Conservation (phyloP, 2,113 vertebrate genomes). For the Hippopotamus amphibius region DNA sequence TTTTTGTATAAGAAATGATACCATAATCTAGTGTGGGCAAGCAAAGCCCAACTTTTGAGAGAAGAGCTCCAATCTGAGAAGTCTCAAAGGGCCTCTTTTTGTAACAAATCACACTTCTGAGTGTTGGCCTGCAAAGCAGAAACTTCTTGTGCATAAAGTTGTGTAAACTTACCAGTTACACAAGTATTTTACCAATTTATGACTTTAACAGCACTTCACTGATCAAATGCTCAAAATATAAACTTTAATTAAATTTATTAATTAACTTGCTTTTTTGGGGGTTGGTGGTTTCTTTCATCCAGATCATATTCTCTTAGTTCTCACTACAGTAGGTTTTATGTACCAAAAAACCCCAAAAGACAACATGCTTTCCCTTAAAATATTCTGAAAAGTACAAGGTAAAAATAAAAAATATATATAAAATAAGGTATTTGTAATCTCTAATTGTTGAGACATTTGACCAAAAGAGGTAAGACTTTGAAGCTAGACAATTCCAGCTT, state of each 20-base stretch:
- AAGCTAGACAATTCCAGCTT: background rate
- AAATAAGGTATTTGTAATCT: background rate
- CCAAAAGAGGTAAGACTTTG: background rate
- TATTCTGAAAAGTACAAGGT: background rate
- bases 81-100: background rate
- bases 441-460: background rate
- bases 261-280: background rate
- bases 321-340: background rate
- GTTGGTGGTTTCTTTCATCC: background rate
- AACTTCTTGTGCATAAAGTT: background rate
- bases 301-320: background rate
- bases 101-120: background rate
- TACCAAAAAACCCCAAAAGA: background rate
- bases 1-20: background rate
- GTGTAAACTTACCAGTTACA: background rate
- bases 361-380: background rate
- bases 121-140: background rate
- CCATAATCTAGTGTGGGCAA: background rate
- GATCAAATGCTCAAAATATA: background rate
- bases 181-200: background rate
- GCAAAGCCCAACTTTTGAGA: background rate
- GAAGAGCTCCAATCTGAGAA: background rate
- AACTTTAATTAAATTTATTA: background rate
- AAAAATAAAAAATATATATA: constrained; percentile 6
- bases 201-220: background rate